A percentile compares a stretch with the other conserved stretches of the same genome.
phyloP scores from a whole-genome alignment of 1,140 invertebrate species.

The Bombus vancouverensis region DNA sequence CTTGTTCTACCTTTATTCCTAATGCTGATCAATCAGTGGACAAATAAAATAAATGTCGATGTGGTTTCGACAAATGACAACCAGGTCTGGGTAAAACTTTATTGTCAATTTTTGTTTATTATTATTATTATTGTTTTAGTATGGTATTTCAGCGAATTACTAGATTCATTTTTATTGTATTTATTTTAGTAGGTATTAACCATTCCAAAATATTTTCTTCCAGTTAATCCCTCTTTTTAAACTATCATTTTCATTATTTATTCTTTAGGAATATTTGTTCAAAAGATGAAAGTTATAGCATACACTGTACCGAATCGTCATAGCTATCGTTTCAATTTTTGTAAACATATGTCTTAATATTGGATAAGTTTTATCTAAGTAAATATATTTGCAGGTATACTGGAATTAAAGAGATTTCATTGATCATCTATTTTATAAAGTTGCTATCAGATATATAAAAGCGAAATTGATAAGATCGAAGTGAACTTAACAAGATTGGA shows the following conservation, averaged over 20 bases:
- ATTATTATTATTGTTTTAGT: not conserved
- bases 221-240: not conserved
- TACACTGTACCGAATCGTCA: no score
- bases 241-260: not conserved
- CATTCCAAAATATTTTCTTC: not conserved
- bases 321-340: no score
- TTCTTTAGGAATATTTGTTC: no score
- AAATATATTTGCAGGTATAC: no score
- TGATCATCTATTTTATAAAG: not conserved
- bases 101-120: not conserved
- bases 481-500: no score
- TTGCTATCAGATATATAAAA: not conserved
- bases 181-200: not conserved
- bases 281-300: no score
- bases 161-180: not conserved
- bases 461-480: not conserved
- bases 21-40: not conserved
- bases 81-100: not conserved
- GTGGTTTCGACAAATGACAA: not conserved
- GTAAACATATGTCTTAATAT: no score
- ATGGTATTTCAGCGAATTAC: not conserved
- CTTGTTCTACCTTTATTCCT: not conserved
- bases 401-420: not conserved
- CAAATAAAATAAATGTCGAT: not conserved
- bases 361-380: no score